A percentile compares a stretch with the other conserved stretches of the same genome.
These are phyloP conservation scores for Parthenolecanium corni DNA, from an alignment of 2,888 invertebrate genomes.

Conservation along the genomic window DNA sequence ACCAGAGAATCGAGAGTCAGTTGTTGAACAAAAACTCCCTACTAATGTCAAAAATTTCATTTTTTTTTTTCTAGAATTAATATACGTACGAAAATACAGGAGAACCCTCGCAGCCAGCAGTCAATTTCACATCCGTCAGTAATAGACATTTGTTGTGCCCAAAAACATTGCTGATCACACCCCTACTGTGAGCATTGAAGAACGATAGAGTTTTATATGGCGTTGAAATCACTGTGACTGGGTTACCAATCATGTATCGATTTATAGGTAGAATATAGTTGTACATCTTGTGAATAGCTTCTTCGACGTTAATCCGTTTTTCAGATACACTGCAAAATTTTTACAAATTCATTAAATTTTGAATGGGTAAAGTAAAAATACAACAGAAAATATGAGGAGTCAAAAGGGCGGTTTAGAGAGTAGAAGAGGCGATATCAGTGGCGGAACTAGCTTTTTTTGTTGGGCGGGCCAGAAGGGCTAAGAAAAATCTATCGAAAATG, in stretches of 20 bases:
- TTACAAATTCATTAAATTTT: background rate
- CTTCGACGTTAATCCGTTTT: background rate
- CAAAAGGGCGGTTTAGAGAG: no score
- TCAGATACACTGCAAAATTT: background rate
- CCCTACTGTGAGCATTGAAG: constrained; percentile 12
- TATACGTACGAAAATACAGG: constrained; percentile 22
- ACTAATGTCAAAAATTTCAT: no score
- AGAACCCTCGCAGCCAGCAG: constrained; percentile 17
- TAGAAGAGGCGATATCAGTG: no score
- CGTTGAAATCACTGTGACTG: constrained; percentile 7
- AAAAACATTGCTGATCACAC: constrained; percentile 15
- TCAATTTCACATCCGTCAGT: constrained; percentile 12
- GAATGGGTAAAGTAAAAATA: background rate
- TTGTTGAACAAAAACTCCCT: no score
- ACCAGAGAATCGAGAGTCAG: no score
- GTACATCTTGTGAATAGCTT: background rate
- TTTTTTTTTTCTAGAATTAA: no score
- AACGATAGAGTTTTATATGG: constrained; percentile 15
- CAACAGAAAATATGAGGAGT: background rate
- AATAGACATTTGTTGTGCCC: constrained; percentile 14
- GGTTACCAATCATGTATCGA: constrained; percentile 20
- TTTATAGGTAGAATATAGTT: constrained; percentile 9
- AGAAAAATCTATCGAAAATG: background rate
- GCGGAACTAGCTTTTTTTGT: no score
- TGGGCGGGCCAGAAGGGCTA: no score